Conservation (phyloP, 1,140 invertebrate genomes). For the Drosophila yakuba region DNA sequence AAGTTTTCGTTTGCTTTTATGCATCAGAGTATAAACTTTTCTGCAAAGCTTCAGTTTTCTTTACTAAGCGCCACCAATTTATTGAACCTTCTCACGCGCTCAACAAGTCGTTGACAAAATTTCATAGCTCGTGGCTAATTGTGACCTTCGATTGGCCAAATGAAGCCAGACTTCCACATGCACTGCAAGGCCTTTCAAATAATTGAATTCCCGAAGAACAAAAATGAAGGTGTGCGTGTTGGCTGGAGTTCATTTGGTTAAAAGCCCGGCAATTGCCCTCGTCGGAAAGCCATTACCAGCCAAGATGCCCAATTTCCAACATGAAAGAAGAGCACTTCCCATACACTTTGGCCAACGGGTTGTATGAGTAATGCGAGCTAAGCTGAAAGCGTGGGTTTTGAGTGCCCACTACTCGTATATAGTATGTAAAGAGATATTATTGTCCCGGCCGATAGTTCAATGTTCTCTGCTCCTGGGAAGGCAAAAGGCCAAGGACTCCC, state of each 20-base stretch:
- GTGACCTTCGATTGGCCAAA: constrained; percentile 53
- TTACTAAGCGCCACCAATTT: constrained; percentile 29
- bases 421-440: constrained; percentile 28
- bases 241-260: constrained; percentile 60
- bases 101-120: constrained; percentile 68
- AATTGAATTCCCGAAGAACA: constrained; percentile 53
- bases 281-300: constrained; percentile 15
- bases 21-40: constrained; percentile 16
- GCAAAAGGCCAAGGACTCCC: constrained; percentile 48
- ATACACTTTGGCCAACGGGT: constrained; percentile 45
- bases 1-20: background rate
- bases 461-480: constrained; percentile 9
- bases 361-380: constrained; percentile 61
- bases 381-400: constrained; percentile 12
- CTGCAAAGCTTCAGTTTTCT: background rate
- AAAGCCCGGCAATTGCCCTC: constrained; percentile 51
- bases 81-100: constrained; percentile 49
- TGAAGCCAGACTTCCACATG: constrained; percentile 33
- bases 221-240: constrained; percentile 34
- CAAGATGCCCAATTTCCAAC: constrained; percentile 44
- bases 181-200: constrained; percentile 49
- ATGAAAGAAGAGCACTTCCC: constrained; percentile 12
- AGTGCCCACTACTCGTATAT: constrained; percentile 3
- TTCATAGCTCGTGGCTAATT: constrained; percentile 58
- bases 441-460: constrained; percentile 44